These are phyloP conservation scores for Nothobranchius kuhntae DNA, from an alignment of 2,113 vertebrate genomes.

Conservation along the genomic window DNA sequence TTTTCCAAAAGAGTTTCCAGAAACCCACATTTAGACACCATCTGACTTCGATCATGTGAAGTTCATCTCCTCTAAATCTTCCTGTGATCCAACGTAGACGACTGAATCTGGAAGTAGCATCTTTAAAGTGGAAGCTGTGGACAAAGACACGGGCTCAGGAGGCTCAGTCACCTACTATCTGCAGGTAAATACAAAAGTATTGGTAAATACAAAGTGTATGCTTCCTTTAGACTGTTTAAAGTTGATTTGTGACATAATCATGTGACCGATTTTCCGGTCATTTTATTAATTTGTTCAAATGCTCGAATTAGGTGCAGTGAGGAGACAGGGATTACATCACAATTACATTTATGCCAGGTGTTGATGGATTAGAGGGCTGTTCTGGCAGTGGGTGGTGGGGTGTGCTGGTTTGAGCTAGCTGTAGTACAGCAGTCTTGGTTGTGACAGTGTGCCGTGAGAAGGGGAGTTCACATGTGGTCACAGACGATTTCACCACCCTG, in stretches of 20 bases:
- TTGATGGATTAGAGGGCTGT: slow-evolving; percentile 62
- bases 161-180: slow-evolving; percentile 92
- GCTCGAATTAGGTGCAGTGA: slow-evolving; percentile 17
- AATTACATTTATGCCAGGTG: slow-evolving; percentile 72
- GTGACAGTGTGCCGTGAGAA: slow-evolving; percentile 22
- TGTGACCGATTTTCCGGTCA: background rate
- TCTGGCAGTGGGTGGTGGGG: slow-evolving; percentile 30
- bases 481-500: slow-evolving; percentile 53
- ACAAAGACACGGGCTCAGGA: slow-evolving; percentile 92
- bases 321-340: slow-evolving; percentile 65
- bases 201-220: background rate
- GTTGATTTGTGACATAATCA: slow-evolving; percentile 6
- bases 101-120: slow-evolving; percentile 86
- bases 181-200: slow-evolving; percentile 79
- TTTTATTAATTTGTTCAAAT: background rate
- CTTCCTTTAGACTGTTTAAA: slow-evolving; percentile 1
- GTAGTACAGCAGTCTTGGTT: slow-evolving; percentile 54
- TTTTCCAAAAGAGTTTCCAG: no score
- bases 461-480: slow-evolving; percentile 56
- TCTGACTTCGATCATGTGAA: background rate
- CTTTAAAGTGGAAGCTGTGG: slow-evolving; percentile 84
- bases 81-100: slow-evolving; percentile 74
- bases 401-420: slow-evolving; percentile 53
- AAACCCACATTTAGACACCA: background rate
- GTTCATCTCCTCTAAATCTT: no score